Base-by-base conservation (phyloP, 2,113 vertebrate species). In the Chitala chitala region DNA sequence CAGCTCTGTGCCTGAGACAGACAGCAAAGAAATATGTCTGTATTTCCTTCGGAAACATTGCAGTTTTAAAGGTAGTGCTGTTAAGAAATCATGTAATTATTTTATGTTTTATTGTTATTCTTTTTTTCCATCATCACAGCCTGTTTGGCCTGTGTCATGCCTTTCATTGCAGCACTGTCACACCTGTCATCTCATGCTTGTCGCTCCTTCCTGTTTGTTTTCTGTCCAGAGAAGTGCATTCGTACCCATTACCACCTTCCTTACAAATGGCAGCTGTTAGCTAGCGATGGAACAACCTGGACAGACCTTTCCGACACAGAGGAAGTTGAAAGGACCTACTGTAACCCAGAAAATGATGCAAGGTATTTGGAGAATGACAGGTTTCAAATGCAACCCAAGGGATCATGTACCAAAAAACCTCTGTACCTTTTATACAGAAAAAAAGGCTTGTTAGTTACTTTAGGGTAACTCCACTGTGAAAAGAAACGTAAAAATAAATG, bases 21-120 rank as follows among this genome's bases (percentile, higher is more conserved):
- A 90, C 42, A 79, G 40, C 31, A 89, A 92, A 40, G 87, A 95
- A 84, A 98, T 99, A 80, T 99, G 96, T 80, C 90, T 98, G 8
- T 93, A 84, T 81, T 89, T 91, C 73, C 84, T 99, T 22, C 85
- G 89, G 63, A 88, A 74, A 77, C 78, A 81, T 55, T 98, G 97
- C 82, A 86, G 80, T 64, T 98, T 93, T 85, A 92, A 93, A 91
- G 95, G 96, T 98, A 81, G 66, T 1, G n/a, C n/a, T n/a, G n/a
- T n/a, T n/a, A n/a, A n/a, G n/a, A n/a, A n/a, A n/a, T n/a, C n/a
- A n/a, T n/a, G n/a, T n/a, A n/a, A n/a, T n/a, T n/a, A n/a, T n/a
- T n/a, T n/a, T n/a, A n/a, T n/a, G n/a, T n/a, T n/a, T n/a, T n/a
- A n/a, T n/a, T n/a, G n/a, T n/a, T n/a, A n/a, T n/a, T n/a, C n/a